Evolutionary conservation across 2,888 invertebrate species (phyloP), one percentile per base, ranked within the genome.

Genomic region (Bombylius major): DNA sequence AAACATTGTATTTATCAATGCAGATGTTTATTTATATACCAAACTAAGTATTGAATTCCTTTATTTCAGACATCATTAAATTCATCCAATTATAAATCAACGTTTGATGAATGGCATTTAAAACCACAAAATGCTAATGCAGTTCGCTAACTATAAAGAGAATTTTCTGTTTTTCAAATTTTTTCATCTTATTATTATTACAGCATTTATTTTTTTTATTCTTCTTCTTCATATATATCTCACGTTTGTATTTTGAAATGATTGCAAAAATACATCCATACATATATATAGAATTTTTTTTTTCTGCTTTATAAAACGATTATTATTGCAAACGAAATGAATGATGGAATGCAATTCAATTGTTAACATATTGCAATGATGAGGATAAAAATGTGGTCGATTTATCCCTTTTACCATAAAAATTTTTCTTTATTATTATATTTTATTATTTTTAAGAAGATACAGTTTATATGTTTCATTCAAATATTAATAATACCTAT

Each of bases 11-110:
- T 23, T 23, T 23, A 23, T 23, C 23, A 23, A 23, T 42, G 39
- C 39, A 42, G 39, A 8, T 42, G 39, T 42, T 42, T 8, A 36
- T 36, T 36, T 36, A 36, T 36, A 36, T 36, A 36, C 34, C 5
- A 5, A 36, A 36, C 5, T 36, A 36, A n/a, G n/a, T 36, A 36
- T 36, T 7, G 7, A 5, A 42, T 42, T 23, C 23, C 23, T 23
- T 23, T 23, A 23, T 23, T 23, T 11, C 11, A 42, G 39, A 42
- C 39, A 42, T 42, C 39, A 42, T 42, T 42, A 42, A 42, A 42
- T 42, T 11, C 8, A 11, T 42, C 39, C 39, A 42, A 55, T 55
- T 55, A 55, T 55, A 55, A 55, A 55, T 55, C 51, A 55, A 55
- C 51, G 48, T 33, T 47, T 47, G 55, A 55, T 48, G 48, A 55